Conservation (phyloP, 1,140 invertebrate genomes). For the Pemphigus obesinymphae region DNA sequence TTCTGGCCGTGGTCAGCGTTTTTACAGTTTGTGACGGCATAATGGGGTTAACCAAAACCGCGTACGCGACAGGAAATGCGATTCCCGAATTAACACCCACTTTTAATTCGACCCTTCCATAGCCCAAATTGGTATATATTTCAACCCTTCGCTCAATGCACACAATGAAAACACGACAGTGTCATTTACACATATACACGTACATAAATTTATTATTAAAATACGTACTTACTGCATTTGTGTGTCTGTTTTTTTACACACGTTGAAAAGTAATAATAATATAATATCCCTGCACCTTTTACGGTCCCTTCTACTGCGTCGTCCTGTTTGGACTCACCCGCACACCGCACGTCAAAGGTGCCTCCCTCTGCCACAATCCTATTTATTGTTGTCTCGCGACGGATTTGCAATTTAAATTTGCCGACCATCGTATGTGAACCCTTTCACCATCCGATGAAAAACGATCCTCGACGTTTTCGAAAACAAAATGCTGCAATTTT, state of each 20-base stretch:
- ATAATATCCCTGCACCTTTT: neutral
- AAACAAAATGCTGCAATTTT: neutral
- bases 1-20: too few species aligned
- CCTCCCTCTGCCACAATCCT: too few species aligned
- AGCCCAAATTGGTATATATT: neutral
- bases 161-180: neutral
- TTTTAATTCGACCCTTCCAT: neutral
- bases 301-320: too few species aligned
- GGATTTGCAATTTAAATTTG: slow-evolving; percentile 27
- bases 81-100: neutral
- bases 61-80: neutral
- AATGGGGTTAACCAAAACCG: too few species aligned
- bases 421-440: neutral
- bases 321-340: neutral
- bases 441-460: slow-evolving; percentile 30
- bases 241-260: neutral
- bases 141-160: neutral
- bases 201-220: neutral
- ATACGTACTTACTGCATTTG: neutral
- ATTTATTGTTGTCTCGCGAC: neutral
- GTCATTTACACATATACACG: neutral
- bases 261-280: slow-evolving; percentile 9
- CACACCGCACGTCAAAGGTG: too few species aligned
- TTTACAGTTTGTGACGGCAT: too few species aligned
- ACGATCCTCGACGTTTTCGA: neutral